Evolutionary conservation across 2,113 vertebrate species (phyloP).

Genomic region (Notothenia coriiceps): DNA sequence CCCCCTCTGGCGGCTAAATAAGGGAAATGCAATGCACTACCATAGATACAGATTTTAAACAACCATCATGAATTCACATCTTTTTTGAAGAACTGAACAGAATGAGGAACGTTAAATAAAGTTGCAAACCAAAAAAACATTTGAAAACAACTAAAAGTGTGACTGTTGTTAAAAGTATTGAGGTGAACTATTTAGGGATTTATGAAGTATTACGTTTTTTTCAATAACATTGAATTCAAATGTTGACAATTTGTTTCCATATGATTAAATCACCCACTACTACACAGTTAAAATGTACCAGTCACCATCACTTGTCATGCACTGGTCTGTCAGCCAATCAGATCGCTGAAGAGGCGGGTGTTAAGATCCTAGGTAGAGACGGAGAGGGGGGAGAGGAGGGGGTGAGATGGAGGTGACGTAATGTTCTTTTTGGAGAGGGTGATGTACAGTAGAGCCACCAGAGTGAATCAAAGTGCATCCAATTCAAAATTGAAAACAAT

Average conservation of each 20-base stretch:
- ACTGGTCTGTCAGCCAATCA: constrained; percentile 57
- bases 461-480: constrained; percentile 32
- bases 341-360: constrained; percentile 39
- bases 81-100: background rate
- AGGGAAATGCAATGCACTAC: background rate
- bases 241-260: background rate
- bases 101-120: background rate
- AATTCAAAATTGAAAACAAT: background rate
- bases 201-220: background rate
- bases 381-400: constrained; percentile 35
- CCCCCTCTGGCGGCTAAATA: constrained; percentile 34
- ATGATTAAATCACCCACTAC: constrained; percentile 49
- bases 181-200: background rate
- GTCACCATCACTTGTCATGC: constrained; percentile 14
- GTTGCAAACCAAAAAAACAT: background rate
- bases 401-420: constrained; percentile 73
- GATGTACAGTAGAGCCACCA: constrained; percentile 34
- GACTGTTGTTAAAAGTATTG: background rate
- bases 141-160: background rate
- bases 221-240: background rate
- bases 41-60: background rate
- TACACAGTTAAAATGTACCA: constrained; percentile 29
- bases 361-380: constrained; percentile 18
- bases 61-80: background rate
- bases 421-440: constrained; percentile 71